A percentile compares a stretch with the other conserved stretches of the same genome.
phyloP scores from a whole-genome alignment of 2,797 vertebrate genomes.

The Acanthurus lineatus region DNA sequence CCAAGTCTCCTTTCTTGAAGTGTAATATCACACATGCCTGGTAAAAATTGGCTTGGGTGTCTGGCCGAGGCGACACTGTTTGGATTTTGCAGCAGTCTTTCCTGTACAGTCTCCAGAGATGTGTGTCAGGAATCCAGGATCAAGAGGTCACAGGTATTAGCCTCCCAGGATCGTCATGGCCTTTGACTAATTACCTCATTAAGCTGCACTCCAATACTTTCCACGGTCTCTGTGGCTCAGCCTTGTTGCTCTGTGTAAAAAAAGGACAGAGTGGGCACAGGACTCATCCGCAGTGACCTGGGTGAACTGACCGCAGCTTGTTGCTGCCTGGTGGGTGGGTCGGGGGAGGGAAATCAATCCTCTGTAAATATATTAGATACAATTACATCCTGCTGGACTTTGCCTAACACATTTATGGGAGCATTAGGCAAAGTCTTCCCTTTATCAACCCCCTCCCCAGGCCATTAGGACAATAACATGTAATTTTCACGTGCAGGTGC shows the following conservation, averaged over 20 bases:
- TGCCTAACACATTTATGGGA: constrained; percentile 82
- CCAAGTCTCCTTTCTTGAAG: constrained; percentile 53
- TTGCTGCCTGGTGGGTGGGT: constrained; percentile 65
- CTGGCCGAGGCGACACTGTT: constrained; percentile 36
- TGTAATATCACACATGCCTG: constrained; percentile 70
- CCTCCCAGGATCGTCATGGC: constrained; percentile 78
- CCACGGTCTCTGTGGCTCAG: constrained; percentile 49
- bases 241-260: constrained; percentile 66
- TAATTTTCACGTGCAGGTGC: constrained; percentile 74
- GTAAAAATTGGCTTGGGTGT: constrained; percentile 56
- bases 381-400: constrained; percentile 84
- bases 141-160: constrained; percentile 87
- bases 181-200: constrained; percentile 88
- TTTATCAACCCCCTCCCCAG: constrained; percentile 72
- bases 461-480: constrained; percentile 74
- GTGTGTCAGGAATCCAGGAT: constrained; percentile 79
- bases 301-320: constrained; percentile 64
- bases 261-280: constrained; percentile 68
- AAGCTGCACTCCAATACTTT: constrained; percentile 80
- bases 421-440: constrained; percentile 83
- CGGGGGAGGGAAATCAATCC: constrained; percentile 78
- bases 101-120: constrained; percentile 77
- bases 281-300: constrained; percentile 66
- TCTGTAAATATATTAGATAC: constrained; percentile 84
- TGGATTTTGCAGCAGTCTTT: constrained; percentile 58